phyloP scores from a whole-genome alignment of 2,888 invertebrate species.

The Drosophila mimica region DNA sequence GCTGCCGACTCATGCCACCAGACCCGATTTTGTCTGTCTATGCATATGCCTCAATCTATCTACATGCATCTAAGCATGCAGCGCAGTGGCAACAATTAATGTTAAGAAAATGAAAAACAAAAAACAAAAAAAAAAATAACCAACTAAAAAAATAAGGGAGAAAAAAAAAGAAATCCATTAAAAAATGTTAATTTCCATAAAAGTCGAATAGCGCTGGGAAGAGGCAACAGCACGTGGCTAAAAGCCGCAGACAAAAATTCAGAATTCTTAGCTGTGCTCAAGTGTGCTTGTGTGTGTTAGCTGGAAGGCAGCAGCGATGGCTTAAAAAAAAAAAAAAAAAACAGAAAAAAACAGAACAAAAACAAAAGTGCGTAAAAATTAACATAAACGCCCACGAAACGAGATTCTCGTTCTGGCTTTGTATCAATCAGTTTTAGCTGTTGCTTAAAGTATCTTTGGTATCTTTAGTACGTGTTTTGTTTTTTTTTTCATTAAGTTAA shows the following conservation, averaged over 20 bases:
- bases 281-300: constrained; percentile 6
- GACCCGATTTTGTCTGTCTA: constrained; percentile 20
- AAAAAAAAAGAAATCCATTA: constrained; percentile 61
- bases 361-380: constrained; percentile 47
- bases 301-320: constrained; percentile 10
- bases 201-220: constrained; percentile 36
- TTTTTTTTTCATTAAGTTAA: constrained; percentile 9
- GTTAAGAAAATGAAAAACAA: not conserved
- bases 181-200: constrained; percentile 76
- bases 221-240: constrained; percentile 64
- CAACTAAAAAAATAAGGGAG: constrained; percentile 20
- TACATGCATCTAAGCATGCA: constrained; percentile 1
- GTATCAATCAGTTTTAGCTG: constrained; percentile 1
- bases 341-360: not conserved
- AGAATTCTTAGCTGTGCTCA: constrained; percentile 21
- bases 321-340: constrained; percentile 12
- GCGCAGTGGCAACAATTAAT: constrained; percentile 18
- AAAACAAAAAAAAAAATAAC: not conserved
- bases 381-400: constrained; percentile 65
- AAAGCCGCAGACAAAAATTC: constrained; percentile 48
- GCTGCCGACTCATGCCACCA: constrained; percentile 42
- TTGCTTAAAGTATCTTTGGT: constrained; percentile 18
- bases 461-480: constrained; percentile 23
- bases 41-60: not conserved
- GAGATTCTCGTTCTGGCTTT: not conserved